phyloP scores from a whole-genome alignment of 2,113 vertebrate species.

The Podarcis muralis region DNA sequence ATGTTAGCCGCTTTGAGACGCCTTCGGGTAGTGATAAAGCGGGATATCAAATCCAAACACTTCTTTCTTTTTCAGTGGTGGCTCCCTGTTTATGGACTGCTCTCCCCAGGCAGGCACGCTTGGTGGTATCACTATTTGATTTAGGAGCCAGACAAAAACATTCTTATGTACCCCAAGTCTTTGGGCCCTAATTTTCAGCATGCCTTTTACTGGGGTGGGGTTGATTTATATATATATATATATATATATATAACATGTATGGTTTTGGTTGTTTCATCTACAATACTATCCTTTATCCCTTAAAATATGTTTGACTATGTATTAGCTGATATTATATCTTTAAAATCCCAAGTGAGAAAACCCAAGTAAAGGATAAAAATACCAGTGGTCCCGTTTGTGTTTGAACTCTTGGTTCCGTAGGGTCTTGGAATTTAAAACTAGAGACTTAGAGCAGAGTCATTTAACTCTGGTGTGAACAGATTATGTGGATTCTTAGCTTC shows the following conservation, averaged over 20 bases:
- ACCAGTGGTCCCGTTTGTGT: constrained; percentile 35
- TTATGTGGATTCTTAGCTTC: background rate
- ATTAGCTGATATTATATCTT: constrained; percentile 27
- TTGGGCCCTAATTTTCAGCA: background rate
- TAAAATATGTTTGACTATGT: constrained; percentile 8
- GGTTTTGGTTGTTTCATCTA: background rate
- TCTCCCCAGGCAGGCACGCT: too few species aligned
- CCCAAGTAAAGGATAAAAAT: constrained; percentile 52
- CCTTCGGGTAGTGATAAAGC: too few species aligned
- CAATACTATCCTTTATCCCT: background rate
- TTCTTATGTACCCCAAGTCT: too few species aligned
- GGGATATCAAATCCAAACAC: too few species aligned
- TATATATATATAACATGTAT: too few species aligned
- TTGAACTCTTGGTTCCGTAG: constrained; percentile 52
- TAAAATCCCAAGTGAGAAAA: constrained; percentile 43
- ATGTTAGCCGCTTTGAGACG: too few species aligned
- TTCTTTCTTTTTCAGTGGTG: too few species aligned
- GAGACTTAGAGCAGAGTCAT: constrained; percentile 40
- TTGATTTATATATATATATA: too few species aligned
- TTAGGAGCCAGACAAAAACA: too few species aligned
- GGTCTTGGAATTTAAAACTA: constrained; percentile 59
- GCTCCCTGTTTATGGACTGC: too few species aligned
- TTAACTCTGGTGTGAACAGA: background rate
- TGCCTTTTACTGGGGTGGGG: background rate
- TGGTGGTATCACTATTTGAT: too few species aligned